Evolutionary conservation across 2,113 vertebrate genomes (phyloP), one percentile per base, ranked within the genome.

Genomic region (Sinocyclocheilus rhinocerous): DNA sequence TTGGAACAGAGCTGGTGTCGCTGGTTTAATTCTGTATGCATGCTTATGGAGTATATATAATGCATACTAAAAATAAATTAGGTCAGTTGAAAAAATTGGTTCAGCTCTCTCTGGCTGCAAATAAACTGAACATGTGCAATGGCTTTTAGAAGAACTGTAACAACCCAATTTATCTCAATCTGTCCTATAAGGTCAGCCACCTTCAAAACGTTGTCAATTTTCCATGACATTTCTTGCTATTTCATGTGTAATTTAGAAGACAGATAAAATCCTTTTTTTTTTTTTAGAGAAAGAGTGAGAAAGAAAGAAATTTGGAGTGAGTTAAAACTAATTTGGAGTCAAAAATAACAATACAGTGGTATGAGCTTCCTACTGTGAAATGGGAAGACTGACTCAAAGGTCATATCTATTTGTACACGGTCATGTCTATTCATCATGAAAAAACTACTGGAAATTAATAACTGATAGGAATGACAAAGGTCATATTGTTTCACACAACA

Each of bases 341-440:
- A 29, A 55, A 55, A 52, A 48, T 20, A 81, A 61, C 67, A 39
- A 29, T 75, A 50, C 48, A 26, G 10, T 9, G 11, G 26, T 50
- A 65, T 48, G n/a, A 57, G 24, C 52, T 61, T 63, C 0, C 39
- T 73, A 11, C 59, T 67, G 45, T 76, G 59, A 12, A 78, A 77
- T 83, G 52, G 52, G 65, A 85, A 83, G 45, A 36, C 22, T 55
- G 70, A 83, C 63, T 61, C 13, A 81, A 78, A 80, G 73, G 26
- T 42, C 36, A 73, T 42, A 26, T 24, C 42, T 45, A 48, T 76
- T 75, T 12, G 10, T 75, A 45, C 5, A 48, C 59, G 26, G 73
- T 87, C 36, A 10, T 82, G 75, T 81, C 55, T 84, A 63, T 84
- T 81, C 10, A 83, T 88, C 84, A 88, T 86, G 52, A 88, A 33